Evolutionary conservation across 2,888 invertebrate species (phyloP).

Genomic region (Drosophila kuntzei): DNA sequence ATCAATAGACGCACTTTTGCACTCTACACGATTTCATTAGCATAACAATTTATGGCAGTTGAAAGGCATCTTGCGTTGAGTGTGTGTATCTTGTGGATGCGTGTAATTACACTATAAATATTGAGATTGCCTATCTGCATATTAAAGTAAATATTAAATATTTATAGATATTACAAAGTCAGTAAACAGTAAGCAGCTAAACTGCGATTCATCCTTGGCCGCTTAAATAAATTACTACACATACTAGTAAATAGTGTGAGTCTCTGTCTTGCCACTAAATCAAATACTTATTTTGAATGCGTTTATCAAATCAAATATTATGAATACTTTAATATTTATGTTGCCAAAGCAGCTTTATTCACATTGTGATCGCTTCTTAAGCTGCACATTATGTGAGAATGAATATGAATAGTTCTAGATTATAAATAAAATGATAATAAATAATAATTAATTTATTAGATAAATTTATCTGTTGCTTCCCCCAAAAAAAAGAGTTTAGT

Average conservation of each 20-base stretch:
- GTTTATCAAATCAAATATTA: constrained; percentile 46
- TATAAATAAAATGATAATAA: constrained; percentile 1
- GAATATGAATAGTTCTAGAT: constrained; percentile 1
- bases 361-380: constrained; percentile 15
- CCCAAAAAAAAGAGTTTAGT: constrained; percentile 14
- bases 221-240: constrained; percentile 15
- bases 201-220: constrained; percentile 12
- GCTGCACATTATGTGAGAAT: constrained; percentile 10
- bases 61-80: constrained; percentile 9
- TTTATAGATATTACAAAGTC: constrained; percentile 28
- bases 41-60: constrained; percentile 48
- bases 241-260: neutral
- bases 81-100: constrained; percentile 13
- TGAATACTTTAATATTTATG: constrained; percentile 21
- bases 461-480: constrained; percentile 1
- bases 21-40: constrained; percentile 53
- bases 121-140: constrained; percentile 44
- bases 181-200: constrained; percentile 2
- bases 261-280: constrained; percentile 3
- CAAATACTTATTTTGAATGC: too few relatives aligned
- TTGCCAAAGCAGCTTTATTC: constrained; percentile 28
- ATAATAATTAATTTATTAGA: constrained; percentile 7
- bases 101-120: constrained; percentile 51
- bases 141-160: constrained; percentile 46
- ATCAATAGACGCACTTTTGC: constrained; percentile 52